Base-by-base conservation (phyloP, 2,113 vertebrate genomes). In the Rhea pennata region DNA sequence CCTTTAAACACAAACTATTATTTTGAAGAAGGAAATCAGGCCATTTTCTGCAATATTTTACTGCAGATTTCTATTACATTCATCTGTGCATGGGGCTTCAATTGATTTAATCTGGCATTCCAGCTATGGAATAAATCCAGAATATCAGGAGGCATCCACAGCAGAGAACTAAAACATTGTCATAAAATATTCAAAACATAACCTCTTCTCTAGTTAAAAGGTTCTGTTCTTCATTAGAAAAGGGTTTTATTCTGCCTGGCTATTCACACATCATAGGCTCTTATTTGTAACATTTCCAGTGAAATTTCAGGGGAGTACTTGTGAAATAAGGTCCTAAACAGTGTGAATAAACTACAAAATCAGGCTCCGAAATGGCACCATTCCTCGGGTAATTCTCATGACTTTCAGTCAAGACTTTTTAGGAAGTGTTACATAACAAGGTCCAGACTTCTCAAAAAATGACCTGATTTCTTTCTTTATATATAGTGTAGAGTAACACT, bases 31-130 rank as follows among this genome's bases (percentile, higher is more conserved):
- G 6, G 59, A 85, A 96, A 95, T 89, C 89, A 93, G 87, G 91
- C 31, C 67, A 74, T 77, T 95, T 94, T 92, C 59, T 85, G 65
- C 78, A 93, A 36, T 82, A 69, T 86, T 95, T 83, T 82, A 70
- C 70, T 50, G 31, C 42, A 87, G n/a, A 33, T 80, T 93, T 85
- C 54, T 59, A 50, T 78, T 42, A 61, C 22, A 19, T 75, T 93
- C 50, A 65, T 51, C 72, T 81, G 46, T 1, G 9, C 26, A n/a
- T 0, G 2, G 53, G 84, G 78, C 54, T 92, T 94, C 80, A 42
- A 59, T 59, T 2, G 15, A 80, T 80, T 77, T 90, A 80, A 88
- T 84, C 42, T 86, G 62, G 56, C 44, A 79, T 92, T 90, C 74
- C 65, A 86, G 36, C 50, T 81, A 44, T 12, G 56, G 84, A 96